phyloP scores from a whole-genome alignment of 2,113 vertebrate genomes.

The Podocnemis expansa region DNA sequence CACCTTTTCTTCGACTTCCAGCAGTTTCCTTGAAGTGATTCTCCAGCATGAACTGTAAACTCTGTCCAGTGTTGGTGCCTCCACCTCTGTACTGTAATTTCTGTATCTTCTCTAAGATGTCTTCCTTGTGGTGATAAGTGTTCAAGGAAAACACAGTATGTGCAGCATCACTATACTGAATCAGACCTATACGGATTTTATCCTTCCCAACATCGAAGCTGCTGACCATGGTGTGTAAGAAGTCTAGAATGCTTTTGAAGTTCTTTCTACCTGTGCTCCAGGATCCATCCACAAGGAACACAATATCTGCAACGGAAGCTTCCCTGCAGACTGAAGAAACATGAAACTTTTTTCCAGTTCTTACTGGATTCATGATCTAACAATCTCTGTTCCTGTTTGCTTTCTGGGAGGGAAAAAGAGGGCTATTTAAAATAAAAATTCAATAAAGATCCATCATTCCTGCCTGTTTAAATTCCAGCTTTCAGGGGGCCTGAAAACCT shows the following conservation, averaged over 20 bases:
- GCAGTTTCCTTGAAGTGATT: slow-evolving; percentile 57
- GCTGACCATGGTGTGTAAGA: slow-evolving; percentile 47
- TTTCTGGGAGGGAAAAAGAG: neutral
- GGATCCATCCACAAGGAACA: slow-evolving; percentile 71
- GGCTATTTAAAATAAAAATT: neutral
- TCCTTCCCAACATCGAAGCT: slow-evolving; percentile 59
- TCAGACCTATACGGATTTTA: slow-evolving; percentile 58
- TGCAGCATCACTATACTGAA: slow-evolving; percentile 44
- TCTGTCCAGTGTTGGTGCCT: slow-evolving; percentile 40
- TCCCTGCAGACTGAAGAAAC: slow-evolving; percentile 63
- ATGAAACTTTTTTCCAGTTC: neutral
- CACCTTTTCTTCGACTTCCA: slow-evolving; percentile 41
- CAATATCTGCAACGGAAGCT: slow-evolving; percentile 45
- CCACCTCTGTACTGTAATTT: slow-evolving; percentile 43
- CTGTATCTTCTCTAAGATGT: slow-evolving; percentile 49
- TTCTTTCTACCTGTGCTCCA: slow-evolving; percentile 37
- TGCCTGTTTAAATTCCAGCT: neutral
- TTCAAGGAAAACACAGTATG: slow-evolving; percentile 57
- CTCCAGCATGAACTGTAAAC: slow-evolving; percentile 60
- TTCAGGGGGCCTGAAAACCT: neutral
- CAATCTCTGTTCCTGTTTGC: neutral
- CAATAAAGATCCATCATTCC: neutral
- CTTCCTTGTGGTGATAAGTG: slow-evolving; percentile 18
- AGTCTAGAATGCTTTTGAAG: slow-evolving; percentile 32
- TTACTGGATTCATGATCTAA: neutral